Evolutionary conservation across 1,140 invertebrate genomes (phyloP).

Genomic region (Drosophila novamexicana): DNA sequence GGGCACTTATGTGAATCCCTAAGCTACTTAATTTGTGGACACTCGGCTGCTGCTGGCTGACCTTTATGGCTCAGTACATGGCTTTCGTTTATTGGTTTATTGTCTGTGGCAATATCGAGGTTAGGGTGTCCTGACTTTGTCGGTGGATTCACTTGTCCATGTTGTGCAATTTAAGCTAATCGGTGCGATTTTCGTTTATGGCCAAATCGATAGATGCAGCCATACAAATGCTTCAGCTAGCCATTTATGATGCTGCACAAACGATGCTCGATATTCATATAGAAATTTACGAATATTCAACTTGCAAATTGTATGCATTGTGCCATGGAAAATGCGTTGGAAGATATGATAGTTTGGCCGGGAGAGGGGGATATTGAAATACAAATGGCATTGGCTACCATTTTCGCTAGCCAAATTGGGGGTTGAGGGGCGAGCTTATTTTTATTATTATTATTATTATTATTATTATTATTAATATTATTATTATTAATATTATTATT

Average conservation of each 20-base stretch:
- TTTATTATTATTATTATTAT: slow-evolving; percentile 6
- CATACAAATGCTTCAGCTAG: slow-evolving; percentile 3
- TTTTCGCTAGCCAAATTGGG: slow-evolving; percentile 10
- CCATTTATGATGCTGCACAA: slow-evolving; percentile 20
- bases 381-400: slow-evolving; percentile 9
- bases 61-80: slow-evolving; percentile 58
- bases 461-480: slow-evolving; percentile 10
- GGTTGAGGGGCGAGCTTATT: not conserved
- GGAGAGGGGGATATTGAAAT: not conserved
- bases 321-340: not conserved
- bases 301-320: slow-evolving; percentile 16
- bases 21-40: slow-evolving; percentile 74
- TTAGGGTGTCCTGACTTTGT: too few species aligned
- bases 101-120: slow-evolving; percentile 49
- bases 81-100: slow-evolving; percentile 77
- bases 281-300: slow-evolving; percentile 12
- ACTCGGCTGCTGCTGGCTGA: slow-evolving; percentile 23
- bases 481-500: slow-evolving; percentile 7
- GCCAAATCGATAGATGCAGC: slow-evolving; percentile 45
- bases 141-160: slow-evolving; percentile 54
- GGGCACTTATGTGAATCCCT: slow-evolving; percentile 83
- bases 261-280: slow-evolving; percentile 34
- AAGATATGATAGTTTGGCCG: not conserved
- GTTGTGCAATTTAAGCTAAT: slow-evolving; percentile 78
- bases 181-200: slow-evolving; percentile 71